Evolutionary conservation across 2,113 vertebrate genomes (phyloP).

Genomic region (Oostethus manadensis): DNA sequence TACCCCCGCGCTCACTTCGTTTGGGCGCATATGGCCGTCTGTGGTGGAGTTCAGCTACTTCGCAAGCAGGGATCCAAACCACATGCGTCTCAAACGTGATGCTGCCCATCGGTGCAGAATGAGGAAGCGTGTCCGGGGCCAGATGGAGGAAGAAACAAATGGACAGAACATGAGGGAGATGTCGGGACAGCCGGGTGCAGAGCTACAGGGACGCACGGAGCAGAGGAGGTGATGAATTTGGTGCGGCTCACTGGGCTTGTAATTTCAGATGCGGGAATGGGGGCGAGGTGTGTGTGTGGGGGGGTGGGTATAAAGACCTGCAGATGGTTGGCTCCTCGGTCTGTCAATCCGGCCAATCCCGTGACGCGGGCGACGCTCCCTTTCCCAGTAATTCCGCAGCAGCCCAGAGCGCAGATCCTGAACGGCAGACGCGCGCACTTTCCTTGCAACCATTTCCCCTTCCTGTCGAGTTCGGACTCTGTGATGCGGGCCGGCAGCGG

Average conservation of each 20-base stretch:
- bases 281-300: not conserved
- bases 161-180: not conserved
- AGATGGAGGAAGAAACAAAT: conserved; percentile 32
- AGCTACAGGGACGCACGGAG: not conserved
- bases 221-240: conserved; percentile 9
- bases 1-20: not conserved
- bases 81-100: conserved; percentile 26
- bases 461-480: not conserved
- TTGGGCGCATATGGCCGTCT: conserved; percentile 36
- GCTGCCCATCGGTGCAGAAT: conserved; percentile 38
- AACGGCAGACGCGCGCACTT: conserved; percentile 18
- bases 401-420: conserved; percentile 15
- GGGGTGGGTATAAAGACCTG: not conserved
- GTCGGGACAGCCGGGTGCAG: not conserved
- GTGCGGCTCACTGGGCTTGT: conserved; percentile 20
- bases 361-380: conserved; percentile 19
- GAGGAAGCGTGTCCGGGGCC: conserved; percentile 3
- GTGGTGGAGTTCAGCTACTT: conserved; percentile 20
- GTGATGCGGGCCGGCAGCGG: not conserved
- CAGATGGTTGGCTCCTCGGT: conserved; percentile 8
- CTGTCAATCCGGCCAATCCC: conserved; percentile 21
- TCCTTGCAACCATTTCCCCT: too few species aligned
- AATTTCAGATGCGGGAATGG: conserved; percentile 25
- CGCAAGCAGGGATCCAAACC: conserved; percentile 21
- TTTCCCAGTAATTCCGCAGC: conserved; percentile 1